phyloP scores from a whole-genome alignment of 92 coral and sea anemone genomes.

The Zoanthus sansibaricus region DNA sequence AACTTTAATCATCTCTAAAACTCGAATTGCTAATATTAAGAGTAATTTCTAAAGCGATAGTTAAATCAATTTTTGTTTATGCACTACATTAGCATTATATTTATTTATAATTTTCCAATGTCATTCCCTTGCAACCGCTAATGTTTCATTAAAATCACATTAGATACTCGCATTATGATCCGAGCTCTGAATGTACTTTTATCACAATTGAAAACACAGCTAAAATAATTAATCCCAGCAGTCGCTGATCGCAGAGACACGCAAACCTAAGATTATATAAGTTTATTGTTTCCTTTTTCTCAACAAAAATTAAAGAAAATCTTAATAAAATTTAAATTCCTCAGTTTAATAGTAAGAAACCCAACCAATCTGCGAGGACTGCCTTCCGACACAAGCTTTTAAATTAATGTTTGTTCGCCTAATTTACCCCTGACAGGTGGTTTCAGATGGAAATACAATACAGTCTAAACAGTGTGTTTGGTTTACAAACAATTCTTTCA shows the following conservation, averaged over 20 bases:
- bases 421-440: constrained; percentile 40
- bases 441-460: neutral
- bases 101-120: constrained; percentile 40
- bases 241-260: constrained; percentile 21
- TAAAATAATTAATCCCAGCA: constrained; percentile 11
- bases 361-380: neutral
- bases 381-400: constrained; percentile 14
- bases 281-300: neutral
- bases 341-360: neutral
- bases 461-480: constrained; percentile 29
- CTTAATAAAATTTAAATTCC: neutral
- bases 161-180: constrained; percentile 39
- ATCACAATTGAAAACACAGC: constrained; percentile 9
- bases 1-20: constrained; percentile 2
- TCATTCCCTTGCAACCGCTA: constrained; percentile 32
- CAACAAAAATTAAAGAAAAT: neutral
- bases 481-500: constrained; percentile 37
- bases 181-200: neutral
- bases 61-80: constrained; percentile 25
- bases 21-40: constrained; percentile 4
- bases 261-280: neutral
- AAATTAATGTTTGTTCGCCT: constrained; percentile 21
- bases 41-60: constrained; percentile 7
- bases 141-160: constrained; percentile 42
- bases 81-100: constrained; percentile 37